Conservation (phyloP, 2,113 vertebrate genomes). For the Charina bottae region DNA sequence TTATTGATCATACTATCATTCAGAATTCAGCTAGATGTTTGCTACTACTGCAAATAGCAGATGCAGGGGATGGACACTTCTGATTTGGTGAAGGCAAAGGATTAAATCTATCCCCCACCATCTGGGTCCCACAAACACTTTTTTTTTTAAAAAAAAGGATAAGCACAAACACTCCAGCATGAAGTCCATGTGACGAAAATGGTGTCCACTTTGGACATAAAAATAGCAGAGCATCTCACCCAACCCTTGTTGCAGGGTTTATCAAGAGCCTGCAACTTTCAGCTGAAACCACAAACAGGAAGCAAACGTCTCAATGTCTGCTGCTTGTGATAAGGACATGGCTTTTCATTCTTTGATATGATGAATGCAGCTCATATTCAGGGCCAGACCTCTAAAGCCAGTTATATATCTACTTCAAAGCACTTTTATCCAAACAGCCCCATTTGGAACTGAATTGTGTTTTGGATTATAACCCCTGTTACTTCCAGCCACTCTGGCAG, state of each 20-base stretch:
- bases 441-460: not conserved
- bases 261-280: not conserved
- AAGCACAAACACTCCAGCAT: not conserved
- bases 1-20: not conserved
- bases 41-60: not conserved
- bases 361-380: not conserved
- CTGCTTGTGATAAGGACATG: not conserved
- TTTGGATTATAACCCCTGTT: not conserved
- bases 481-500: not conserved
- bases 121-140: not conserved
- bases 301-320: not conserved
- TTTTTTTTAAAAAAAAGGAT: not conserved
- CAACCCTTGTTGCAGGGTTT: not conserved
- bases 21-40: not conserved
- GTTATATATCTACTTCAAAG: not conserved
- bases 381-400: not conserved
- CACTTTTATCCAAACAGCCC: not conserved
- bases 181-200: not conserved
- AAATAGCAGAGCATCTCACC: not conserved
- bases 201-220: not conserved
- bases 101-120: not conserved
- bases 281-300: not conserved
- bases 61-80: not conserved
- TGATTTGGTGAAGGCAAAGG: not conserved
- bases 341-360: not conserved